Evolutionary conservation across 2,113 vertebrate species (phyloP).

Genomic region (Epinephelus fuscoguttatus): DNA sequence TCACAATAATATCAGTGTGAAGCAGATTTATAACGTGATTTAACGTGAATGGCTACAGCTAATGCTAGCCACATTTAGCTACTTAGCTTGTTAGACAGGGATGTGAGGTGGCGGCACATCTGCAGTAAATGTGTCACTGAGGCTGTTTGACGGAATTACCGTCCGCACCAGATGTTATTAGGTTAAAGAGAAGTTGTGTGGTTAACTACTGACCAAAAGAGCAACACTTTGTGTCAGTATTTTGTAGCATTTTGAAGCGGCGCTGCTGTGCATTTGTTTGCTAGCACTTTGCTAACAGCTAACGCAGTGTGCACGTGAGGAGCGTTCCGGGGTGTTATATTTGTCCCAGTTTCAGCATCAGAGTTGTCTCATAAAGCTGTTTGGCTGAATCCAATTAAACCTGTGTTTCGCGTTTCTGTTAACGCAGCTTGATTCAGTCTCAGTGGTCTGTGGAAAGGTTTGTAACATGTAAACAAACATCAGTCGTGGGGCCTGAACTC

Average conservation of each 20-base stretch:
- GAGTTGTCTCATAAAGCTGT: too few species aligned
- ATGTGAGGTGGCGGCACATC: neutral
- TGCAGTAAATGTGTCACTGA: neutral
- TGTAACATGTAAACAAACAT: neutral
- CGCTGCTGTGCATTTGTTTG: slow-evolving; percentile 40
- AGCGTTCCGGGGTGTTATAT: neutral
- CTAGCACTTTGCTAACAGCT: slow-evolving; percentile 43
- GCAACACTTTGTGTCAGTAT: neutral
- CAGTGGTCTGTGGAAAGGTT: neutral
- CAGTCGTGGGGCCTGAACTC: neutral
- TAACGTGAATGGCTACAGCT: slow-evolving; percentile 4
- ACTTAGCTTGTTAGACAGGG: neutral
- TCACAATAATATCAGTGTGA: accelerated
- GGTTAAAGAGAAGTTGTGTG: neutral
- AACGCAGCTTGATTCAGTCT: accelerated
- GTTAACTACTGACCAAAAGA: neutral
- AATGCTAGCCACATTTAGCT: slow-evolving; percentile 49
- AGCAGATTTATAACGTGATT: neutral
- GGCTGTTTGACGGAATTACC: neutral
- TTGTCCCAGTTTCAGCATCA: neutral
- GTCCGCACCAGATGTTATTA: too few species aligned
- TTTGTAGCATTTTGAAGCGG: neutral
- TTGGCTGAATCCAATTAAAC: neutral
- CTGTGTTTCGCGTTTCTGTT: neutral
- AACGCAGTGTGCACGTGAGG: neutral